A percentile compares a stretch with the other conserved stretches of the same genome.
Evolutionary conservation across 2,797 vertebrate genomes (phyloP).

Genomic region (Sphenodon punctatus): DNA sequence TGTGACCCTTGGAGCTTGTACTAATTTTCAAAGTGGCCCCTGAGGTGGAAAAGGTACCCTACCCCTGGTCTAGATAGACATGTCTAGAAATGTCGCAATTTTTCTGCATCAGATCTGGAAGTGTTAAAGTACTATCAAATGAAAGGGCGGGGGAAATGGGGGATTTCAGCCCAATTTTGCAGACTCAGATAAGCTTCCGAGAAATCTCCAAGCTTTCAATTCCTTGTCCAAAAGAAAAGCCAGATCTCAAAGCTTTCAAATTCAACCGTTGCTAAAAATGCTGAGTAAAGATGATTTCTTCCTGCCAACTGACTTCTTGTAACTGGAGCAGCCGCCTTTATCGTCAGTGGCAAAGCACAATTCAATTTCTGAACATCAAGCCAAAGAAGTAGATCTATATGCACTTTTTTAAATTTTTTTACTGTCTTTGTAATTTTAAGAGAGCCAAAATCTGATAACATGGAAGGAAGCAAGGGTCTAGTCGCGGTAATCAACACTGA

Average conservation of each 20-base stretch:
- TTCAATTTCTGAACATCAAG: no score
- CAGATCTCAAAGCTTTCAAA: not conserved
- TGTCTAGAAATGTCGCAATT: no score
- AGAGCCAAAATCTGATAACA: not conserved
- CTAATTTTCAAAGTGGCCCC: no score
- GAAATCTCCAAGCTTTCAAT: fast-evolving
- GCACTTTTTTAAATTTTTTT: not conserved
- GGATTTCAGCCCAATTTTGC: not conserved
- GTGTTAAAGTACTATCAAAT: not conserved
- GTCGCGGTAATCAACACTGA: not conserved
- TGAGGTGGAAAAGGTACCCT: no score
- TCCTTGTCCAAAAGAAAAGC: not conserved
- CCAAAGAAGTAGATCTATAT: no score
- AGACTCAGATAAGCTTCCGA: not conserved
- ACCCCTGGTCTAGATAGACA: no score
- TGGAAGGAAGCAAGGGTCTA: not conserved
- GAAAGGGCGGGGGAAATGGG: no score
- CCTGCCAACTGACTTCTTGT: not conserved
- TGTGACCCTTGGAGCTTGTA: no score
- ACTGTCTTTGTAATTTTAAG: not conserved
- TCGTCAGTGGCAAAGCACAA: not conserved
- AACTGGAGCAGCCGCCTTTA: not conserved
- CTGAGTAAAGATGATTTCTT: not conserved
- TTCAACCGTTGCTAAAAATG: not conserved
- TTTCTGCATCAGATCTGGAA: not conserved